Conservation (phyloP, 2,888 invertebrate species). For the Phasia obesa region DNA sequence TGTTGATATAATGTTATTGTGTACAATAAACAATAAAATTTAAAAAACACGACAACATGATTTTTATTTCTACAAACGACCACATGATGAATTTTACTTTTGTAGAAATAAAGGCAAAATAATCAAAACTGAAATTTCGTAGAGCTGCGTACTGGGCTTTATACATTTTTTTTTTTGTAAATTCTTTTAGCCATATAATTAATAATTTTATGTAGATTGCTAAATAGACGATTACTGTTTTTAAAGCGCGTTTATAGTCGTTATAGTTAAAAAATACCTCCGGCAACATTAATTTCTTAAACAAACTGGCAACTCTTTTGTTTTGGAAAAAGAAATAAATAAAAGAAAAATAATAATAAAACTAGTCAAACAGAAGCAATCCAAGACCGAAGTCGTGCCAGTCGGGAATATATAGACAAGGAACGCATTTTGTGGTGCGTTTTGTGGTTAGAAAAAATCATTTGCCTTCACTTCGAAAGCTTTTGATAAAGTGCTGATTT, state of each 20-base stretch:
- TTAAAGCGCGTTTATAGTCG: background rate
- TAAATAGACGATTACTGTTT: no score
- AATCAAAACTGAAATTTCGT: no score
- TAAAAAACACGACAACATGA: no score
- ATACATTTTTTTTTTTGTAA: no score
- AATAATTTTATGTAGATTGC: no score
- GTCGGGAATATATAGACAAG: background rate
- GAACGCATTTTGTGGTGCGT: slow-evolving; percentile 30
- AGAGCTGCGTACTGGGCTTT: no score
- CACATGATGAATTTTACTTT: no score
- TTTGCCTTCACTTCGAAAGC: slow-evolving; percentile 24
- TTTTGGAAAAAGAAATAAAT: background rate
- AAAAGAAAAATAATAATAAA: slow-evolving; percentile 57
- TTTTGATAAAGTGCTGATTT: slow-evolving; percentile 45
- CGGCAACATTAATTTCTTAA: background rate
- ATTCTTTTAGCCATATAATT: no score
- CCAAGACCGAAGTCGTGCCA: slow-evolving; percentile 42
- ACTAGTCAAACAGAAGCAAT: slow-evolving; percentile 60
- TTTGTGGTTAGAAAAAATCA: slow-evolving; percentile 44
- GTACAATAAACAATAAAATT: no score
- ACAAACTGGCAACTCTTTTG: background rate
- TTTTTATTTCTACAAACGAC: no score
- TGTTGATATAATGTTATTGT: no score
- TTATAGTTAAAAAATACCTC: background rate
- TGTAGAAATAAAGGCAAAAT: no score